Base-by-base conservation (phyloP, 2,113 vertebrate genomes). In the Thamnophis sirtalis region DNA sequence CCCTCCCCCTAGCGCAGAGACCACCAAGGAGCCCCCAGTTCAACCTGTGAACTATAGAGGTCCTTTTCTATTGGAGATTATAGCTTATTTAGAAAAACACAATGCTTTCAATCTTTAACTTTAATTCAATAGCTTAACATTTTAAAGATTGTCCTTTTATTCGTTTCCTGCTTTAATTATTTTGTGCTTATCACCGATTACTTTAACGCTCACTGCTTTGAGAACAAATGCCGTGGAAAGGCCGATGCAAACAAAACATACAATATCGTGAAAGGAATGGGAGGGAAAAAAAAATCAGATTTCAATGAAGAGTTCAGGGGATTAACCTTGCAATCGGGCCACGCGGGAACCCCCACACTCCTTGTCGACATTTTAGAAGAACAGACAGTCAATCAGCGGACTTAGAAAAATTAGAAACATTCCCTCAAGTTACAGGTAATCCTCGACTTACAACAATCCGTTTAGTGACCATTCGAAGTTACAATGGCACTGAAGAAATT, bases 341-440 rank as follows among this genome's bases (percentile, higher is more conserved):
- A 2, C 4, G n/a, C 4, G n/a, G 84, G 84, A 5, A 51, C 26
- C 2, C 4, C 2, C 53, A 13, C 53, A 10, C 15, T 8, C 38
- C 13, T 2, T 6, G 10, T 73, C 26, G 9, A 9, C 21, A 5
- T 17, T 88, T 73, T 49, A 49, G 80, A 33, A 8, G 68, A 56
- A 28, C 56, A 9, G 11, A 43, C 55, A 22, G 7, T 9, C 3
- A 6, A 73, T 73, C 33, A 3, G 63, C 15, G 63, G 48, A 15
- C 68, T 56, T 73, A 1, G 73, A 73, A 19, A 58, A 88, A 88
- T 94, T 91, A n/a, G 90, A 92, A 51, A 4, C 94, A 95, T 94
- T 95, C 94, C 95, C 84, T 88, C 87, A 94, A 89, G 86, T 86
- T 92, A 68, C 28, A n/a, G 60, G 1, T 13, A 68, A n/a, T 68